These are phyloP conservation scores for Chelonoidis abingdonii DNA, from an alignment of 2,113 vertebrate genomes.

Conservation along the genomic window DNA sequence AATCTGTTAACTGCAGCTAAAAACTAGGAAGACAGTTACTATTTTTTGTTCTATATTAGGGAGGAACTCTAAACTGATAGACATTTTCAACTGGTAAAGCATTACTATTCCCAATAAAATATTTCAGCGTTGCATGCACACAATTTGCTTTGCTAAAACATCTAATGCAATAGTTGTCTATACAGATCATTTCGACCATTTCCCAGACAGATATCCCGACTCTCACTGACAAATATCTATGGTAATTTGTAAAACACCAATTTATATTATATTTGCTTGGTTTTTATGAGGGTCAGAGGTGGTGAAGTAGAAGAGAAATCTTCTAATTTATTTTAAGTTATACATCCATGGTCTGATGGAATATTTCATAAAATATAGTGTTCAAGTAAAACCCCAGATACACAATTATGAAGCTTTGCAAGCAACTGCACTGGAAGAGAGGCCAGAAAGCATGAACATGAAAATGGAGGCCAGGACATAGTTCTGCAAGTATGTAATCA, in stretches of 20 bases:
- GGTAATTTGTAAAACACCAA: not conserved
- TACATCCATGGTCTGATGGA: too few relatives aligned
- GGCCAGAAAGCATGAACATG: not conserved
- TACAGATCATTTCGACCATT: not conserved
- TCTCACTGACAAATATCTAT: not conserved
- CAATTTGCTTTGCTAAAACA: not conserved
- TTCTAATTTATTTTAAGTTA: not conserved
- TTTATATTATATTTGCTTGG: not conserved
- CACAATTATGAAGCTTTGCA: not conserved
- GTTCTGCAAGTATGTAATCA: not conserved
- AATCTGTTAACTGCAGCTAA: not conserved
- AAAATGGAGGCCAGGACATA: not conserved
- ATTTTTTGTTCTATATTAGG: not conserved
- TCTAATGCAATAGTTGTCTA: not conserved
- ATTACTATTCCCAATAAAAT: not conserved
- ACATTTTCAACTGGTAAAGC: not conserved
- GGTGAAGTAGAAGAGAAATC: not conserved
- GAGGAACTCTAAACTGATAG: conserved; percentile 9
- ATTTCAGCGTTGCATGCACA: not conserved
- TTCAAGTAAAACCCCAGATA: not conserved
- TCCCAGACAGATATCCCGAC: not conserved
- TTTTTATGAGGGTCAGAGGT: not conserved
- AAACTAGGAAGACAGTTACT: too few relatives aligned
- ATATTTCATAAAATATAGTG: not conserved
- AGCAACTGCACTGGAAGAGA: not conserved